phyloP scores from a whole-genome alignment of 2,888 invertebrate genomes.

The Mesochorus sp. region DNA sequence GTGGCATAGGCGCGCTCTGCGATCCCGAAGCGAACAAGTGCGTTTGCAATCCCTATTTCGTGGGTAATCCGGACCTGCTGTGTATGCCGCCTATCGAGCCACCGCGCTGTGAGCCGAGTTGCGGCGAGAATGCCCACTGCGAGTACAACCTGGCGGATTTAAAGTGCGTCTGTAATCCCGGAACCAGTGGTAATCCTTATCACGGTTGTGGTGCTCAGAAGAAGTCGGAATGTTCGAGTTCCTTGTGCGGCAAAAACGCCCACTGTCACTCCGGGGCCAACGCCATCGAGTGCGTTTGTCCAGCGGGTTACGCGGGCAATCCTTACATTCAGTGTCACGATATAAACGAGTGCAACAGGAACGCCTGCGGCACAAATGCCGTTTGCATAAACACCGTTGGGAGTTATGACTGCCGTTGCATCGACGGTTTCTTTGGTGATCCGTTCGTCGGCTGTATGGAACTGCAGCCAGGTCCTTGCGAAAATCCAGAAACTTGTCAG shows the following conservation, averaged over 20 bases:
- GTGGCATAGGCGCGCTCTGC: constrained; percentile 94
- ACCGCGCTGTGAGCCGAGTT: constrained; percentile 90
- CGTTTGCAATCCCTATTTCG: constrained; percentile 92
- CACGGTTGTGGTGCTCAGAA: constrained; percentile 89
- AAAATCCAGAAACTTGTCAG: constrained; percentile 87
- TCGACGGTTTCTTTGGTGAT: constrained; percentile 92
- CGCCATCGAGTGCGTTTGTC: constrained; percentile 91
- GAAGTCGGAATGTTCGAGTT: constrained; percentile 88
- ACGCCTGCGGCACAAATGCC: constrained; percentile 92
- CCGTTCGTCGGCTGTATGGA: constrained; percentile 92
- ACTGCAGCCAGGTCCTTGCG: constrained; percentile 87
- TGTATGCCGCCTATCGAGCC: constrained; percentile 94
- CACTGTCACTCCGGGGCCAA: constrained; percentile 90
- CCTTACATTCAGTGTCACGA: constrained; percentile 93
- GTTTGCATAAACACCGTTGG: constrained; percentile 95
- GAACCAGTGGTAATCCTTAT: constrained; percentile 94
- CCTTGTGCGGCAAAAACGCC: constrained; percentile 90
- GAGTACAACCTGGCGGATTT: constrained; percentile 89
- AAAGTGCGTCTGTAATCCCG: constrained; percentile 92
- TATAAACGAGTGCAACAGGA: constrained; percentile 91
- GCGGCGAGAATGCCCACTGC: constrained; percentile 93
- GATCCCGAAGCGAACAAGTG: constrained; percentile 92
- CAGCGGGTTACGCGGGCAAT: constrained; percentile 92
- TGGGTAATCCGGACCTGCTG: constrained; percentile 93
- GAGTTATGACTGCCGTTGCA: constrained; percentile 94